Evolutionary conservation across 2,888 invertebrate species (phyloP).

Genomic region (Drosophila basisetae): DNA sequence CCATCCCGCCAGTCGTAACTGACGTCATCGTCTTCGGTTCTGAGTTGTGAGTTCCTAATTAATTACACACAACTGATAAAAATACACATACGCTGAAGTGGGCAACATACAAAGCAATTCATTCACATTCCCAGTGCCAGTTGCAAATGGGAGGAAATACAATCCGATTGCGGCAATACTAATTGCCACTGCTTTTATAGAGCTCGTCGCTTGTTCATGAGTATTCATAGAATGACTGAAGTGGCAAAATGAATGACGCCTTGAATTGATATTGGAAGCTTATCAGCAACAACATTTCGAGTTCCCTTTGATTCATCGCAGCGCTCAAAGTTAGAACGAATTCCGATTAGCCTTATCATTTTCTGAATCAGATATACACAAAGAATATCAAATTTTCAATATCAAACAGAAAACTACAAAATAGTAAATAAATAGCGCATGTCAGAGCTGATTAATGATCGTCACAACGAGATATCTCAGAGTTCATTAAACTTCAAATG

Average conservation of each 20-base stretch:
- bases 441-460: slow-evolving; percentile 40
- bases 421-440: neutral
- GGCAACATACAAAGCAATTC: slow-evolving; percentile 27
- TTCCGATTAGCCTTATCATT: slow-evolving; percentile 27
- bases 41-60: slow-evolving; percentile 30
- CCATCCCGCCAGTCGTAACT: slow-evolving; percentile 4
- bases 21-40: slow-evolving; percentile 40
- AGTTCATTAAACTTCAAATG: slow-evolving; percentile 44
- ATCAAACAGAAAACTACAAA: slow-evolving; percentile 3
- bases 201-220: slow-evolving; percentile 18
- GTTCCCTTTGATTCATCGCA: slow-evolving; percentile 22
- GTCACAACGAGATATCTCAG: neutral
- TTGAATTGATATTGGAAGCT: neutral
- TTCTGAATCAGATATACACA: neutral
- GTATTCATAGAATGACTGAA: slow-evolving; percentile 1
- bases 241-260: slow-evolving; percentile 6
- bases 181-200: slow-evolving; percentile 9
- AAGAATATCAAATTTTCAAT: neutral
- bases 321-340: slow-evolving; percentile 12
- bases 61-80: slow-evolving; percentile 50
- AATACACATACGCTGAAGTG: slow-evolving; percentile 20
- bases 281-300: slow-evolving; percentile 25
- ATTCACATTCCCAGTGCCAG: slow-evolving; percentile 19
- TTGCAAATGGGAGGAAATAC: slow-evolving; percentile 17
- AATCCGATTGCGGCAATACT: slow-evolving; percentile 8